These are phyloP conservation scores for Laterallus jamaicensis DNA, from an alignment of 2,113 vertebrate genomes.

Conservation along the genomic window DNA sequence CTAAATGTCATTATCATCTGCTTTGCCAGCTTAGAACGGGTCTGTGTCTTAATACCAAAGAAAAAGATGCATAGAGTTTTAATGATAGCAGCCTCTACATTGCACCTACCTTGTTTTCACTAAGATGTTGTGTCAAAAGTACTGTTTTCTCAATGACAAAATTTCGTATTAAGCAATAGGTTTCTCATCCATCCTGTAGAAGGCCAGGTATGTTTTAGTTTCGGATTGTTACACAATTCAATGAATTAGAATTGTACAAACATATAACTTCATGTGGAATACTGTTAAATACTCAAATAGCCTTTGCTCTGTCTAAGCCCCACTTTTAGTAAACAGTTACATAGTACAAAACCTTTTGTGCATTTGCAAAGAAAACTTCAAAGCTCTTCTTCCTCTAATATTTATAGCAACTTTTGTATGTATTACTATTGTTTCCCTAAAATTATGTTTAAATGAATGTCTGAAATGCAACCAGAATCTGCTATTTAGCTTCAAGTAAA, in stretches of 20 bases:
- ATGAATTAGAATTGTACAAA: not conserved
- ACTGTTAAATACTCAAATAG: not conserved
- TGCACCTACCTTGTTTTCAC: not conserved
- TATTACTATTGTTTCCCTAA: not conserved
- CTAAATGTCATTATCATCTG: not conserved
- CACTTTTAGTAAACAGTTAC: not conserved
- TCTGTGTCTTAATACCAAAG: not conserved
- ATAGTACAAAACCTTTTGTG: not conserved
- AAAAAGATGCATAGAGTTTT: not conserved
- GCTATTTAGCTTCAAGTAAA: constrained; percentile 24
- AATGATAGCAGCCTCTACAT: not conserved
- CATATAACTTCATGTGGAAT: not conserved
- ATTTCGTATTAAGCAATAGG: not conserved
- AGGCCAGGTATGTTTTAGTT: not conserved
- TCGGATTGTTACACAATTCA: not conserved
- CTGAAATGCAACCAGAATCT: constrained; percentile 41
- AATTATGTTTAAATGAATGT: not conserved
- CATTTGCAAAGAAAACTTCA: not conserved
- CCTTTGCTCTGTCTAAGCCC: not conserved
- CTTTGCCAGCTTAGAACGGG: not conserved
- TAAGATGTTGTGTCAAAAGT: not conserved
- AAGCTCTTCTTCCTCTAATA: not conserved
- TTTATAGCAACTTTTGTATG: not conserved
- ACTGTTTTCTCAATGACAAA: not conserved
- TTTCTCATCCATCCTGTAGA: not conserved